A percentile compares a stretch with the other conserved stretches of the same genome.
Conservation (phyloP, 2,113 vertebrate genomes). For the Orthonyx spaldingii region DNA sequence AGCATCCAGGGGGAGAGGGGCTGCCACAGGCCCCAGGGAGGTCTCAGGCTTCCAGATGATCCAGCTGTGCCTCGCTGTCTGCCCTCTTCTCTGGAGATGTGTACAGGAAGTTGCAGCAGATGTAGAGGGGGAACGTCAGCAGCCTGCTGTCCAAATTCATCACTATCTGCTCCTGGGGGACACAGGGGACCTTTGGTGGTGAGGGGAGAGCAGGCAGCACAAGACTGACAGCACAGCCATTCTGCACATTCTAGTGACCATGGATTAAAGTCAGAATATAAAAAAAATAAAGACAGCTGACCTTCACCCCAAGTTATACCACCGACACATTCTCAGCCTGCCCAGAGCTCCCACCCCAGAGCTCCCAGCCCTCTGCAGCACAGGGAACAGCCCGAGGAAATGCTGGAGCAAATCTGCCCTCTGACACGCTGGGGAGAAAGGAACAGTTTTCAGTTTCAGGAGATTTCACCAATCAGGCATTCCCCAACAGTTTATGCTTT, state of each 20-base stretch:
- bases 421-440: not conserved
- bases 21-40: not conserved
- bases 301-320: not conserved
- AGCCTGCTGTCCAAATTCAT: constrained; percentile 95
- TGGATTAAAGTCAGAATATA: not conserved
- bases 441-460: not conserved
- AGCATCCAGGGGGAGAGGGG: not conserved
- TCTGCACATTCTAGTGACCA: no score
- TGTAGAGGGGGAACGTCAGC: constrained; percentile 90
- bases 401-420: not conserved
- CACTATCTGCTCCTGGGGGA: constrained; percentile 88
- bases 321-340: not conserved
- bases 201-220: not conserved
- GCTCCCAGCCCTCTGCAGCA: not conserved
- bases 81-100: constrained; percentile 81
- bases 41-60: constrained; percentile 47
- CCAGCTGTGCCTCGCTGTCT: constrained; percentile 50
- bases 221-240: rapidly evolving
- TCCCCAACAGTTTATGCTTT: not conserved
- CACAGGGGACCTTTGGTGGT: not conserved
- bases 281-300: not conserved
- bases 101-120: constrained; percentile 97
- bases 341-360: not conserved
- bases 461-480: not conserved
- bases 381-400: not conserved